These are phyloP conservation scores for Apodemia zela DNA, from an alignment of 2,888 invertebrate genomes.

Conservation along the genomic window DNA sequence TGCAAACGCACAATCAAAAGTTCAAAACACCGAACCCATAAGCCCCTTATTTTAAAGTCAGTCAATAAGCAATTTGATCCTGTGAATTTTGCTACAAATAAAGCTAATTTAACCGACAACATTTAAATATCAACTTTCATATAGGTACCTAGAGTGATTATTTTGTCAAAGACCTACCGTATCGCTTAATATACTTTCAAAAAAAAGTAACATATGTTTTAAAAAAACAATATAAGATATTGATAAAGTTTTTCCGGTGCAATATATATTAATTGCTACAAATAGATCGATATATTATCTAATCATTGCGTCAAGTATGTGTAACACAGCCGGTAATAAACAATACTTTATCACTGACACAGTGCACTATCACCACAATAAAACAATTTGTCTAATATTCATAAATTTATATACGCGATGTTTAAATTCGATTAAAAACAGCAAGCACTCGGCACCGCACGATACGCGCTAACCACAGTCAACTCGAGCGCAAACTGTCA, in stretches of 20 bases:
- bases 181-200: too few relatives aligned
- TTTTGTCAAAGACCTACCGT: too few relatives aligned
- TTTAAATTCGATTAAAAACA: slow-evolving; percentile 23
- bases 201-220: too few relatives aligned
- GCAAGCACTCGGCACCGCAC: slow-evolving; percentile 31
- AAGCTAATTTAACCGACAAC: too few relatives aligned
- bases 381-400: slow-evolving; percentile 29
- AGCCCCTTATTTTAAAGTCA: too few relatives aligned
- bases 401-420: slow-evolving; percentile 2
- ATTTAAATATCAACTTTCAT: too few relatives aligned
- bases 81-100: too few relatives aligned
- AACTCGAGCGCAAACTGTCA: slow-evolving; percentile 46
- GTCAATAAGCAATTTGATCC: too few relatives aligned
- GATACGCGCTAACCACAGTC: slow-evolving; percentile 29
- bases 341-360: slow-evolving; percentile 30
- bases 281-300: slow-evolving; percentile 36
- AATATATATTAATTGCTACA: slow-evolving; percentile 23
- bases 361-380: slow-evolving; percentile 23
- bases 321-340: slow-evolving; percentile 25
- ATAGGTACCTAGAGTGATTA: too few relatives aligned
- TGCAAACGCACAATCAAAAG: too few relatives aligned
- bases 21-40: too few relatives aligned
- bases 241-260: not conserved
- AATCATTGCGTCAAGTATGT: slow-evolving; percentile 28
- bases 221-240: too few relatives aligned